Evolutionary conservation across 2,888 invertebrate genomes (phyloP), one percentile per base, ranked within the genome.

Genomic region (Aphidoletes aphidimyza): DNA sequence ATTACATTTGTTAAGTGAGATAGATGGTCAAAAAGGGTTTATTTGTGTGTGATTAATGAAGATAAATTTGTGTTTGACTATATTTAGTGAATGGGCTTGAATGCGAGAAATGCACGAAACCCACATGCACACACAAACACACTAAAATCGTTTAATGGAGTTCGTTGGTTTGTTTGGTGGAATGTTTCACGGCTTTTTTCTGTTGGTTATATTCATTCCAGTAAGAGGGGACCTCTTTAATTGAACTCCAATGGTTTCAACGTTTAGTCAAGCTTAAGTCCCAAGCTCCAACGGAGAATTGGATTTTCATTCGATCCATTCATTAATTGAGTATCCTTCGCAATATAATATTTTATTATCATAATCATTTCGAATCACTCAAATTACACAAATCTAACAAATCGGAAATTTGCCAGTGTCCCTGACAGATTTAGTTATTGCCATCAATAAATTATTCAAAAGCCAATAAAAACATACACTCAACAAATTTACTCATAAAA

Each of bases 11-110:
- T 81, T 81, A 81, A 81, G 81, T 81, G 81, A 81, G 37, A 81
- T 81, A 37, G 81, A 81, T 81, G 81, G 37, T 81, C 81, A 37
- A 81, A 81, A 81, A 81, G 81, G 81, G 81, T 81, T 81, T 81
- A 81, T 81, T 81, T 81, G 81, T 81, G 81, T 81, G 81, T 81
- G 81, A 81, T 81, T 81, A 81, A 81, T 81, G 81, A 81, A 81
- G 81, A 81, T n/a, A 81, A 81, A 81, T 81, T 81, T 37, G 3
- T 81, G n/a, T 81, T n/a, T 81, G 36, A 22, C 81, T 37, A 81
- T 37, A 37, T 81, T 69, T 69, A 30, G 69, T 30, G 11, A 54
- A 54, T 54, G 54, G 54, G 54, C 54, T 14, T 14, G 22, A 54
- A 47, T 47, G 47, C 6, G 42, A 42, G 42, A 42, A 11, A 42